Evolutionary conservation across 2,888 invertebrate species (phyloP).

Genomic region (Fissipunctia ypsillon): DNA sequence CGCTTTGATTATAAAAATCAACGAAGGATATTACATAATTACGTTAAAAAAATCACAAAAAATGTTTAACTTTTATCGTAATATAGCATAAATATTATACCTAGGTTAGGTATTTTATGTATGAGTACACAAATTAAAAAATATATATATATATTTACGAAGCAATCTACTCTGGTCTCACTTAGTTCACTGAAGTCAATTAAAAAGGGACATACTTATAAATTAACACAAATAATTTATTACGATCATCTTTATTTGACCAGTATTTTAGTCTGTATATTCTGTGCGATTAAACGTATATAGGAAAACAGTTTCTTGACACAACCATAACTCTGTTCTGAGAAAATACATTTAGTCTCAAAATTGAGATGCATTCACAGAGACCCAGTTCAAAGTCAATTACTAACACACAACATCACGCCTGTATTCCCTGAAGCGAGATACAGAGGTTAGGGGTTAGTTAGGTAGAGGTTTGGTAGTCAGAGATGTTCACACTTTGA

Average conservation of each 20-base stretch:
- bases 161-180: no score
- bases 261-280: background rate
- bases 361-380: constrained; percentile 1
- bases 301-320: background rate
- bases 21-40: no score
- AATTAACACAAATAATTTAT: background rate
- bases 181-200: no score
- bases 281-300: background rate
- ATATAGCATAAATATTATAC: no score
- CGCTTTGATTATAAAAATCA: no score
- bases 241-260: no score
- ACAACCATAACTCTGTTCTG: background rate
- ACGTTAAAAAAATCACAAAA: no score
- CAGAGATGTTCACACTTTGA: background rate
- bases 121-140: no score
- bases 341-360: background rate
- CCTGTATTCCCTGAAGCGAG: background rate
- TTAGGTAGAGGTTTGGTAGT: background rate
- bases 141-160: no score
- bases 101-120: no score
- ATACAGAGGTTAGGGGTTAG: background rate
- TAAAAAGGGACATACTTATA: no score
- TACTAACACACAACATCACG: background rate
- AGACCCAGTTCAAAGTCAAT: constrained; percentile 6
- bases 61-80: no score